These are phyloP conservation scores for Ellobius talpinus DNA, from an alignment of 2,113 vertebrate species.

Conservation along the genomic window DNA sequence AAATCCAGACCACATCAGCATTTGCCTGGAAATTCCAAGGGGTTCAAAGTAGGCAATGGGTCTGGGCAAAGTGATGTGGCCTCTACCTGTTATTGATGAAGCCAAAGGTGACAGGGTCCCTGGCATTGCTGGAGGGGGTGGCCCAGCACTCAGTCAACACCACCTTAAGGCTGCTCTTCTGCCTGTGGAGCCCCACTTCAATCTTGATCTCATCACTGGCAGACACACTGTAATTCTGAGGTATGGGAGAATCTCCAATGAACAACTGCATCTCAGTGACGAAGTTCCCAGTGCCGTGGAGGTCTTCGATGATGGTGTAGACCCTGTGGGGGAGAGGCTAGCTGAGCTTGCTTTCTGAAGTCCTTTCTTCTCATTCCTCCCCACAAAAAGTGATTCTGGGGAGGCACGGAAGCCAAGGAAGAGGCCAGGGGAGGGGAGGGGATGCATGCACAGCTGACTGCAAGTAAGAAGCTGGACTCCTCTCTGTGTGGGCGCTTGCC, in stretches of 20 bases:
- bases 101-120: conserved; percentile 74
- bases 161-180: conserved; percentile 89
- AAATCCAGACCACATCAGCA: fast-evolving
- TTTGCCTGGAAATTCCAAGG: background rate
- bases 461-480: fast-evolving
- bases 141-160: conserved; percentile 94
- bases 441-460: fast-evolving
- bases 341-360: background rate
- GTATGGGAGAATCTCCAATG: conserved; percentile 87
- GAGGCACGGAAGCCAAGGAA: fast-evolving
- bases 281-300: conserved; percentile 89
- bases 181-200: conserved; percentile 89
- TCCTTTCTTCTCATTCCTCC: fast-evolving
- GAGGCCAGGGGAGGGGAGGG: background rate
- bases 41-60: fast-evolving
- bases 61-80: fast-evolving
- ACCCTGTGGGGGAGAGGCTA: conserved; percentile 81
- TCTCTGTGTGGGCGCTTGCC: no score
- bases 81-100: conserved; percentile 92
- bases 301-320: conserved; percentile 87
- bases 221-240: conserved; percentile 89
- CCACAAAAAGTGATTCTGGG: background rate
- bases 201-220: conserved; percentile 89
- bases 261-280: conserved; percentile 90
- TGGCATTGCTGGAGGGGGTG: conserved; percentile 88